These are phyloP conservation scores for Chlorodrepanis virens DNA, from an alignment of 2,113 vertebrate species.

Conservation along the genomic window DNA sequence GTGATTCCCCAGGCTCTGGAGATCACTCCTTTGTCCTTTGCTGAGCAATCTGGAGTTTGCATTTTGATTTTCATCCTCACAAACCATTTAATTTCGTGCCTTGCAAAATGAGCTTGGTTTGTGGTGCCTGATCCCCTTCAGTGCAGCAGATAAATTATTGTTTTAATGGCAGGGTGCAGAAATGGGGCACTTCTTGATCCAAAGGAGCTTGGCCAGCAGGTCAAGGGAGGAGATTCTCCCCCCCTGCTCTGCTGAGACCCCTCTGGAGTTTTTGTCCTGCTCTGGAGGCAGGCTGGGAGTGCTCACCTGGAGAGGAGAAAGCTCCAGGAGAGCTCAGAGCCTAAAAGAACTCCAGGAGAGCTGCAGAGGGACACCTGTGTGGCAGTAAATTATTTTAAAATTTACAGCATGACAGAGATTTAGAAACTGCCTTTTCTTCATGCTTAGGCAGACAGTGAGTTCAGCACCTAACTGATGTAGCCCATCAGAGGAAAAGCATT, in stretches of 20 bases:
- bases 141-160: neutral
- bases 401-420: neutral
- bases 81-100: neutral
- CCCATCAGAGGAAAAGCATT: neutral
- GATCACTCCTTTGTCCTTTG: neutral
- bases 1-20: neutral
- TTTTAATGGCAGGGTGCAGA: neutral
- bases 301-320: neutral
- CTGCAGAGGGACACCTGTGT: neutral
- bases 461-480: neutral
- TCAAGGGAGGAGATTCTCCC: neutral
- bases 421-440: neutral
- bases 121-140: neutral
- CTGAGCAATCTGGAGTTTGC: neutral
- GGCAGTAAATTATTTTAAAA: neutral
- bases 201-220: neutral
- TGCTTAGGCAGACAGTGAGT: neutral
- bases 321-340: neutral
- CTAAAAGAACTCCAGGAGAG: neutral
- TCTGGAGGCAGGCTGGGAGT: neutral
- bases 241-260: neutral
- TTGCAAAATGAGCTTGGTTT: neutral
- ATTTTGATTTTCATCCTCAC: neutral
- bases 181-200: neutral
- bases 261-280: neutral